A percentile compares a stretch with the other conserved stretches of the same genome.
Conservation (phyloP, 2,888 invertebrate species). For the Leptinotarsa haldemani region DNA sequence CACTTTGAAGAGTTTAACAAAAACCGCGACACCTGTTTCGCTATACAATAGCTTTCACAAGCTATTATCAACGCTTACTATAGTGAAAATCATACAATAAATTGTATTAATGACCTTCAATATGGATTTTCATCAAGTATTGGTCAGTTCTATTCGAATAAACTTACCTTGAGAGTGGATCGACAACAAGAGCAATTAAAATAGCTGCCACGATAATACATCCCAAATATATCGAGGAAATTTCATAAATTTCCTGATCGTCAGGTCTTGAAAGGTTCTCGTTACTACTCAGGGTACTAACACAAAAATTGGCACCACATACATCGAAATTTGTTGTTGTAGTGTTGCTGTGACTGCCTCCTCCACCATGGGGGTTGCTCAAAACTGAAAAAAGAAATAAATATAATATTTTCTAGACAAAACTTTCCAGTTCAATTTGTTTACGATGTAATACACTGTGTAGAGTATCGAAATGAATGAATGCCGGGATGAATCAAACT, state of each 20-base stretch:
- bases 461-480: too few relatives aligned
- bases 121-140: too few relatives aligned
- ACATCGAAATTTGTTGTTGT: slow-evolving; percentile 68
- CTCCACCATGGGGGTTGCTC: slow-evolving; percentile 77
- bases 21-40: too few relatives aligned
- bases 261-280: slow-evolving; percentile 84
- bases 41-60: too few relatives aligned
- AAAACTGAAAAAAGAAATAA: slow-evolving; percentile 70
- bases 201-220: slow-evolving; percentile 88
- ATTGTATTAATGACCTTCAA: too few relatives aligned
- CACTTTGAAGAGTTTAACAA: too few relatives aligned
- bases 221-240: slow-evolving; percentile 88
- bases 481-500: too few relatives aligned
- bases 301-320: slow-evolving; percentile 88
- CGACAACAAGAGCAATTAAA: slow-evolving; percentile 88
- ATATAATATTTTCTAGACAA: background rate
- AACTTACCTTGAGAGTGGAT: slow-evolving; percentile 85
- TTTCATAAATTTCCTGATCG: slow-evolving; percentile 87
- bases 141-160: too few relatives aligned
- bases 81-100: too few relatives aligned
- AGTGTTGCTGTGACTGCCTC: slow-evolving; percentile 63
- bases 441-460: too few relatives aligned
- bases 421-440: too few relatives aligned
- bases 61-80: too few relatives aligned
- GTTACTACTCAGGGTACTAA: slow-evolving; percentile 77